Evolutionary conservation across 2,797 vertebrate species (phyloP).

Genomic region (Danionella dracula): DNA sequence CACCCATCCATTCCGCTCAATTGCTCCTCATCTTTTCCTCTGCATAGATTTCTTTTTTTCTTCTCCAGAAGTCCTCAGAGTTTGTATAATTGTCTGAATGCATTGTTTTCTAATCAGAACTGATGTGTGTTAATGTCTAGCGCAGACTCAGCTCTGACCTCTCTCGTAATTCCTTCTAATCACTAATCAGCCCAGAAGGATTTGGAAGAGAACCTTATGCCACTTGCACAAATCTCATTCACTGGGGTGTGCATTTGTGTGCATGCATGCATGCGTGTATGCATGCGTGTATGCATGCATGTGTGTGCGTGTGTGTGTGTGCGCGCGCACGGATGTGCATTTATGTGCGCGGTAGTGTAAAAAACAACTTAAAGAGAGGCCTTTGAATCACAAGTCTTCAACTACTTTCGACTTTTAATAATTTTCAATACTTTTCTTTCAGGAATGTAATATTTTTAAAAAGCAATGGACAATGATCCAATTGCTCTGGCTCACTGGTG

Average conservation of each 20-base stretch:
- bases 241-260: background rate
- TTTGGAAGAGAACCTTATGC: conserved; percentile 71
- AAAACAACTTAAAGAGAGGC: no score
- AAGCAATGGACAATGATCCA: no score
- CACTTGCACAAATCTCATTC: conserved; percentile 62
- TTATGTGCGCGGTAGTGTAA: background rate
- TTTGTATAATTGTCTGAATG: conserved; percentile 3
- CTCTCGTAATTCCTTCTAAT: conserved; percentile 71
- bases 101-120: conserved; percentile 23
- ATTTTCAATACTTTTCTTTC: no score
- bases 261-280: background rate
- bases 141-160: conserved; percentile 55
- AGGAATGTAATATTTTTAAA: no score
- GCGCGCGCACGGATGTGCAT: conserved; percentile 6
- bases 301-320: no score
- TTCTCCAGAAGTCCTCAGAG: conserved; percentile 26
- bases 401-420: no score
- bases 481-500: no score
- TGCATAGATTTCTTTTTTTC: conserved; percentile 4
- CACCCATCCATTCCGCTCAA: background rate
- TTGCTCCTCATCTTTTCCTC: background rate
- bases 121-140: conserved; percentile 36
- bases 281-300: no score
- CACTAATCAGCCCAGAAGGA: conserved; percentile 70
- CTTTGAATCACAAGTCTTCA: no score